Evolutionary conservation across 2,797 vertebrate species (phyloP), one percentile per base, ranked within the genome.

Genomic region (Paedocypris micromegethes): DNA sequence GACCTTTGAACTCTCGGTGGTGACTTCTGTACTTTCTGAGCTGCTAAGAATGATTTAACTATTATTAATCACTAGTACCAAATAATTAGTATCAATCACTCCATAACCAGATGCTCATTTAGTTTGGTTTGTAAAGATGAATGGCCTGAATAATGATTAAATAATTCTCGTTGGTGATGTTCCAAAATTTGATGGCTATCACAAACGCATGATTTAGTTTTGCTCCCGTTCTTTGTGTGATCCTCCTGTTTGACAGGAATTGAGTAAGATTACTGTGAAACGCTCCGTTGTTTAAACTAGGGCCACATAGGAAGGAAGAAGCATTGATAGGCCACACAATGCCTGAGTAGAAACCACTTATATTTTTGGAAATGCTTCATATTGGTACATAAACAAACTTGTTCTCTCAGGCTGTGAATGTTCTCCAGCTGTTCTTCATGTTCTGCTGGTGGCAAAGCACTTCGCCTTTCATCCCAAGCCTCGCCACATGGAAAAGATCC

Each of bases 341-440:
- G 72, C 52, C 49, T 68, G 58, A 57, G 51, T 51, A 5, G 40
- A 60, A 49, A 54, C n/a, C 50, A 61, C 66, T 54, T 5, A 64
- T 74, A 62, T 70, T 75, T 73, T 50, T 68, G 76, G 68, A 76
- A 62, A 72, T 75, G 64, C 72, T 75, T 72, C 75, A 73, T 66
- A n/a, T 49, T 55, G 44, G 59, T 68, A 71, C 62, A 74, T 77
- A 72, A 76, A 74, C 58, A 70, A 38, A 54, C 50, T 50, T 58
- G 63, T 69, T 69, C 52, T 73, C 44, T 60, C 62, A 72, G 61
- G 47, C 62, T 66, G 57, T 44, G 69, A 8, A 42, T 48, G 39
- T 41, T 68, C 49, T 52, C 3, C 42, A 46, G 58, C 59, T 55
- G 23, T 37, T 69, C n/a, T 42, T 50, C 43, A 8, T 60, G 53